phyloP scores from a whole-genome alignment of 1,140 invertebrate genomes.

The Aphis craccivora region DNA sequence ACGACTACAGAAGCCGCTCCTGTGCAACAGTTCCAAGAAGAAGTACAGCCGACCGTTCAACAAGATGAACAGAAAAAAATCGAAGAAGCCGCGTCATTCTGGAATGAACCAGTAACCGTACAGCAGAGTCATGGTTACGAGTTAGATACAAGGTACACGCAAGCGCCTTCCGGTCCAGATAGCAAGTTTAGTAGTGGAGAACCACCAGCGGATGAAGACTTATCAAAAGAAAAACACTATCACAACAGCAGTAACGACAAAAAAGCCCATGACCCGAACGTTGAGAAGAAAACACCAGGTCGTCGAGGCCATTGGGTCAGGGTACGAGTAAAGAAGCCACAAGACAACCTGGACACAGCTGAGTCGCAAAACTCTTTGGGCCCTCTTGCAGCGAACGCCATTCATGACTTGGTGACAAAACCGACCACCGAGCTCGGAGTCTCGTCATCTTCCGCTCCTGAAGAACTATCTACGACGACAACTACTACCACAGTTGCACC shows the following conservation, averaged over 20 bases:
- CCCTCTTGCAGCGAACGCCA: constrained; percentile 64
- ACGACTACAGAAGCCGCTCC: background rate
- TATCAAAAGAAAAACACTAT: constrained; percentile 18
- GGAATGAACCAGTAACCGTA: constrained; percentile 61
- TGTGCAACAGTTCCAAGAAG: constrained; percentile 19
- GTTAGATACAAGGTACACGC: constrained; percentile 45
- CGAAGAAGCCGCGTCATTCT: constrained; percentile 59
- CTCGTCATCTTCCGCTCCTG: constrained; percentile 60
- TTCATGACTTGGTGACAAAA: constrained; percentile 63
- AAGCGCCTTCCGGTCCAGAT: constrained; percentile 65
- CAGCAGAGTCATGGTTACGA: constrained; percentile 62
- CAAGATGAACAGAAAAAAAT: constrained; percentile 45
- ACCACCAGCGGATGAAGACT: constrained; percentile 58
- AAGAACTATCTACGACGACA: background rate
- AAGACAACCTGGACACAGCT: constrained; percentile 73
- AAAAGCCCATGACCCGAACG: constrained; percentile 21
- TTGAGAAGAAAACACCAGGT: constrained; percentile 35
- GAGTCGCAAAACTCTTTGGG: constrained; percentile 70
- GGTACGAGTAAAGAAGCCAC: constrained; percentile 65
- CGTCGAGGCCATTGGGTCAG: constrained; percentile 73
- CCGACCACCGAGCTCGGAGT: background rate
- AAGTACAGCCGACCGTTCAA: background rate
- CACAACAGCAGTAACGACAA: background rate
- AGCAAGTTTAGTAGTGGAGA: constrained; percentile 67
- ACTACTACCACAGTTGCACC: background rate